Base-by-base conservation (phyloP, 1,140 invertebrate genomes). In the Battus philenor region DNA sequence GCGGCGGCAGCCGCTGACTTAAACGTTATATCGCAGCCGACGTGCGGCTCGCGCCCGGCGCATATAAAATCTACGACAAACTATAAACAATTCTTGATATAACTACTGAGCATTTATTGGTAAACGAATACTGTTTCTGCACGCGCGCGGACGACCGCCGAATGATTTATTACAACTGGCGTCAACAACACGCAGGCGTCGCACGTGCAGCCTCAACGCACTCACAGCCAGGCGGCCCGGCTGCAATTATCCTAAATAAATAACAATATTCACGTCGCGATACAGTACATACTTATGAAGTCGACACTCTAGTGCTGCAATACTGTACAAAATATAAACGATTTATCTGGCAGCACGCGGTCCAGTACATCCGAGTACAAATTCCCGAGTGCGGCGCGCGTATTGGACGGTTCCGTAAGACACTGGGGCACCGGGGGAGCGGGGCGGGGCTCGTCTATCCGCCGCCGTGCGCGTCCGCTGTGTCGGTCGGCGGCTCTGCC, bases 401-500 rank as follows among this genome's bases (percentile, higher is more conserved):
- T 52, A 63, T 46, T 68, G 64, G 64, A 64, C 64, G 64, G 64
- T 44, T 54, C 45, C 30, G 41, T 57, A 50, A 51, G 61, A 51
- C 51, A 57, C 57, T 34, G 7, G 32, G 9, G n/a, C n/a, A n/a
- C n/a, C n/a, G n/a, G n/a, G n/a, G 8, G 39, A 18, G 22, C 26
- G 12, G 27, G 11, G 30, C 30, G 13, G 31, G 7, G 31, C 16
- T 4, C 33, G 20, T 7, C 15, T 15, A 27, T 7, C 7, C 10
- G 24, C 2, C 11, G 36, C 58, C 70, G 50, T 63, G 72, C 36
- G 62, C 15, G 24, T 71, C 74, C 32, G 51, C 17, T 39, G 93
- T 93, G 27, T 94, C 93, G 68, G 90, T 83, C 55, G 92, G 90
- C 64, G 92, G 89, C 56, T 93, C 94, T 32, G 90, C 92, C 78